Base-by-base conservation (phyloP, 2,888 invertebrate genomes). In the Encarsia formosa region DNA sequence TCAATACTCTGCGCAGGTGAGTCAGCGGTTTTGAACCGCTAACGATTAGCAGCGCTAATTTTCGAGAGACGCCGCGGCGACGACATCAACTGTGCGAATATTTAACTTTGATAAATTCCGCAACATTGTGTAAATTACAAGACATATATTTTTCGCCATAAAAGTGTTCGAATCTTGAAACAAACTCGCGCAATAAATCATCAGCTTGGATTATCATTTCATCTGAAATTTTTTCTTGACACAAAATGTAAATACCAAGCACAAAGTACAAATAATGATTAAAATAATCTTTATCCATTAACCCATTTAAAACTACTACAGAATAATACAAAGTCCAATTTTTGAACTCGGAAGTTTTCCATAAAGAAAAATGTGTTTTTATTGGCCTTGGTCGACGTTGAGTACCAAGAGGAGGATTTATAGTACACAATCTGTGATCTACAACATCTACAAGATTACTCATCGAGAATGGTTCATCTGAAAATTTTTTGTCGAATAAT, bases 71-170 rank as follows among this genome's bases (percentile, higher is more conserved):
- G n/a, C n/a, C n/a, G n/a, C n/a, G n/a, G n/a, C n/a, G n/a, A n/a
- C n/a, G n/a, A n/a, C n/a, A n/a, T n/a, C n/a, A n/a, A n/a, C n/a
- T n/a, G n/a, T n/a, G n/a, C n/a, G n/a, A n/a, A n/a, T n/a, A n/a
- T n/a, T n/a, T n/a, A n/a, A n/a, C n/a, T n/a, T n/a, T n/a, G n/a
- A n/a, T n/a, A n/a, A n/a, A n/a, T n/a, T n/a, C n/a, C n/a, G n/a
- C n/a, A n/a, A 55, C n/a, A n/a, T 29, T 41, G 24, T 58, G 55
- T 15, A 55, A 5, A 23, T 58, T 58, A 26, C 39, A 51, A 19
- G 44, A n/a, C 49, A 53, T 48, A 15, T 20, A 16, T 34, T 44
- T 40, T 9, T 8, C 9, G 5, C 29, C 31, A 29, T 58, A 55
- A 1, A 55, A 31, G 26, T 29, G 2, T 40, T 39, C 43, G 38